These are phyloP conservation scores for Drosophila histrio DNA, from an alignment of 2,888 invertebrate genomes.

Conservation along the genomic window DNA sequence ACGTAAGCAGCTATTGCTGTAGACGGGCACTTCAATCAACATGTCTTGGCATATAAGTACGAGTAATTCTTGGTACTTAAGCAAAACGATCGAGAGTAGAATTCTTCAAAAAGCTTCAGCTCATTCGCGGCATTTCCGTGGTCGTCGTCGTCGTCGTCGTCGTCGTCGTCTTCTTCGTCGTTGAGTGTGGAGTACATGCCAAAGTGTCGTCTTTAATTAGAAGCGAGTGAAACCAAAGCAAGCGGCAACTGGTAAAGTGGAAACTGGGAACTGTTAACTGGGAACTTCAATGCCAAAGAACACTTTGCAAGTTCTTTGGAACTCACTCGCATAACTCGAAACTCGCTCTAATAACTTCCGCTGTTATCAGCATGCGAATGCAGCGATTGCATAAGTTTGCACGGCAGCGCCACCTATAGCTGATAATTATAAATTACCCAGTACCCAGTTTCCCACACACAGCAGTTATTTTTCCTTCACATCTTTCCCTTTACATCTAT, in stretches of 20 bases:
- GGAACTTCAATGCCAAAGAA: slow-evolving; percentile 45
- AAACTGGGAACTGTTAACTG: slow-evolving; percentile 5
- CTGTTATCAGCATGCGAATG: slow-evolving; percentile 56
- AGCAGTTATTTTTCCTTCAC: slow-evolving; percentile 5
- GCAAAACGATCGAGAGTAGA: slow-evolving; percentile 36
- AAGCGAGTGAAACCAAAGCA: slow-evolving; percentile 64
- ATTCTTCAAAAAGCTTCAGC: slow-evolving; percentile 35
- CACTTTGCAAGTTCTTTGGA: slow-evolving; percentile 64
- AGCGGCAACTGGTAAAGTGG: slow-evolving; percentile 26
- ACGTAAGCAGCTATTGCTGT: slow-evolving; percentile 1
- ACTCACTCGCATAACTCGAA: slow-evolving; percentile 56
- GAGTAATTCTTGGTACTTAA: slow-evolving; percentile 59
- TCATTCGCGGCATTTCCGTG: slow-evolving; percentile 69
- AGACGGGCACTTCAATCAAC: slow-evolving; percentile 24
- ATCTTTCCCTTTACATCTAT: not conserved
- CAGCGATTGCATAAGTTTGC: slow-evolving; percentile 43
- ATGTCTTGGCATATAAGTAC: slow-evolving; percentile 17
- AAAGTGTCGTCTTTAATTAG: slow-evolving; percentile 79
- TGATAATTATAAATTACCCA: slow-evolving; percentile 70
- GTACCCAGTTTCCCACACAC: slow-evolving; percentile 34
- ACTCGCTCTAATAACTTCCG: slow-evolving; percentile 72
- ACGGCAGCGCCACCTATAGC: slow-evolving; percentile 67
- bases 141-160: slow-evolving; percentile 11
- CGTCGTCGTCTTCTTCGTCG: slow-evolving; percentile 5
- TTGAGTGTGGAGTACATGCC: slow-evolving; percentile 59